These are phyloP conservation scores for Drosophila setifemur DNA, from an alignment of 1,140 invertebrate genomes.

Conservation along the genomic window DNA sequence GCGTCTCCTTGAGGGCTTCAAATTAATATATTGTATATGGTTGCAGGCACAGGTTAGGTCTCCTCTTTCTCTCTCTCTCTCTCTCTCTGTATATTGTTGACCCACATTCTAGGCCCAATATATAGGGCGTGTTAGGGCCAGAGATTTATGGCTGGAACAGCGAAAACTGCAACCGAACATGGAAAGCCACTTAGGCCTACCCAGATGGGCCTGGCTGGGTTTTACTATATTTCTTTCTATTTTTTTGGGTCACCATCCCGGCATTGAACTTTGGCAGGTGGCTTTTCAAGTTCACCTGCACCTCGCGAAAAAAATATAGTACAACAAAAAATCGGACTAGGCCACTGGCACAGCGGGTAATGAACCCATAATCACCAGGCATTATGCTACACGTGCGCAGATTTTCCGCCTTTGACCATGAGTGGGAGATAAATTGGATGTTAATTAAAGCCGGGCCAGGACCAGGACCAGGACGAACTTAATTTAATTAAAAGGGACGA, in stretches of 20 bases:
- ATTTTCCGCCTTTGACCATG: background rate
- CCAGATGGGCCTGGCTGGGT: conserved; percentile 2
- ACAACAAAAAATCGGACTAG: no score
- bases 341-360: conserved; percentile 61
- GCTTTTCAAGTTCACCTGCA: conserved; percentile 32
- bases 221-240: background rate
- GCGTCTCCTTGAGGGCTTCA: background rate
- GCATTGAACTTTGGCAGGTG: conserved; percentile 19
- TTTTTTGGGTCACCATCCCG: conserved; percentile 44
- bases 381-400: conserved; percentile 71
- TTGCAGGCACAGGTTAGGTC: background rate
- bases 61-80: no score
- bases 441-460: conserved; percentile 79
- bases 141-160: conserved; percentile 56
- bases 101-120: conserved; percentile 35
- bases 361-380: conserved; percentile 66
- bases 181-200: conserved; percentile 66
- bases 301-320: conserved; percentile 1
- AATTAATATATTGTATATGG: conserved; percentile 2
- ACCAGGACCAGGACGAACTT: conserved; percentile 45
- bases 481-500: conserved; percentile 72
- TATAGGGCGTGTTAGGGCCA: conserved; percentile 33
- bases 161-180: conserved; percentile 72
- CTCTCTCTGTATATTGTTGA: conserved; percentile 20
- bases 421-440: conserved; percentile 63